Conservation (phyloP, 92 coral and sea anemone genomes). For the Siderastrea radians region DNA sequence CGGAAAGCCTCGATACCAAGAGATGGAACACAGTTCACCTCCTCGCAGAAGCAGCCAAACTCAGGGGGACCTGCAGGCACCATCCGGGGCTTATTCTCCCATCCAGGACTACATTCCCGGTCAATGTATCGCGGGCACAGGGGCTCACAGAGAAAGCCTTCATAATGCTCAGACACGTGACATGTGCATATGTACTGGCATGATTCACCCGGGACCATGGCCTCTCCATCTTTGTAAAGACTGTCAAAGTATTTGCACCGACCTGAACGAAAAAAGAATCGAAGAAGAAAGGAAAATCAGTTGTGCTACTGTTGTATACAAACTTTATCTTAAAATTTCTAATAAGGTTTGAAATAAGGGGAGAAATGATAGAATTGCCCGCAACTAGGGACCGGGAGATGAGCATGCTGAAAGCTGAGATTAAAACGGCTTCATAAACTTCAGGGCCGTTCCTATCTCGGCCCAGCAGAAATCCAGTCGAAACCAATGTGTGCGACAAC, state of each 20-base stretch:
- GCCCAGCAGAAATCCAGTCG: too few species aligned
- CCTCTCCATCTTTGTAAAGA: slow-evolving; percentile 23
- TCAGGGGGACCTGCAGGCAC: slow-evolving; percentile 60
- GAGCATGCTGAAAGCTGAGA: too few species aligned
- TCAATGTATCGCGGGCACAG: slow-evolving; percentile 53
- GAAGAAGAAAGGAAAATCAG: background rate
- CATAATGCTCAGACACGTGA: slow-evolving; percentile 40
- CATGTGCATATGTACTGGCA: slow-evolving; percentile 47
- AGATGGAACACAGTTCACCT: slow-evolving; percentile 21
- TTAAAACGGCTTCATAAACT: too few species aligned
- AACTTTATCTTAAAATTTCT: too few species aligned
- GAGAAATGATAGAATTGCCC: too few species aligned
- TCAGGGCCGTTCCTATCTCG: too few species aligned
- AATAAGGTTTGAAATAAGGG: too few species aligned
- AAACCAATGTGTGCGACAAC: too few species aligned
- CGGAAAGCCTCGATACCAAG: slow-evolving; percentile 14
- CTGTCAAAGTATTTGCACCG: slow-evolving; percentile 36
- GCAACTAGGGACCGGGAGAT: too few species aligned
- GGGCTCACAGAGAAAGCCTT: slow-evolving; percentile 64
- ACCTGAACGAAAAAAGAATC: background rate
- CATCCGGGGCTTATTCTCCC: background rate
- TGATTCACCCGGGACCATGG: slow-evolving; percentile 45
- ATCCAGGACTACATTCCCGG: slow-evolving; percentile 41
- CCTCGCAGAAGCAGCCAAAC: slow-evolving; percentile 52
- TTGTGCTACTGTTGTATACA: background rate